Base-by-base conservation (phyloP, 2,888 invertebrate species). In the Eutolmus rufibarbis region DNA sequence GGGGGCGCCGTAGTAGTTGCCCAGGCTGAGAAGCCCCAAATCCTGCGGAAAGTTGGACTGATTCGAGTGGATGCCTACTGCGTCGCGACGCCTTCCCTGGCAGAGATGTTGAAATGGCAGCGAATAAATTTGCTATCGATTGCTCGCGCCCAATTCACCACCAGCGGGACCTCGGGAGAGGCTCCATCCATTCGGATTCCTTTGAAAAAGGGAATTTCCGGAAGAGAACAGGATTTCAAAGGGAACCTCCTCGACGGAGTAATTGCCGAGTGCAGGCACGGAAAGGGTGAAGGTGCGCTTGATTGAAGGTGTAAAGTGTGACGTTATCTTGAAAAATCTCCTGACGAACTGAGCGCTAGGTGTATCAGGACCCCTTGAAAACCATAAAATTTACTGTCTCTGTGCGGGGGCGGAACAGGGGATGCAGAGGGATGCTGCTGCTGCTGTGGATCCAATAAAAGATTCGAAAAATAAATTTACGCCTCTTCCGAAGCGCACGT, bases 401-500 rank as follows among this genome's bases (percentile, higher is more conserved):
- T 34, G 56, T 66, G 23, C 9, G 40, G 4, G 16, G 28, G 43
- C 2, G 43, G 16, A 46, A 16, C 4, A 37, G 4, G 9, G 14
- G 16, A 1, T 31, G 1, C 34, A 34, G 46, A 5, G 8, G 78
- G 19, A 40, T 19, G 37, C 31, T 23, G 12, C 37, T 37, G n/a
- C n/a, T 37, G n/a, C 74, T 74, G 46, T 43, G 85, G 85, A 74
- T 74, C 74, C 85, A 85, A 85, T 85, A 85, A 85, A 85, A 85
- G 85, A 85, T 85, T 85, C 74, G 74, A 85, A 85, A 74, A 85
- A 85, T 85, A 85, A 74, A 85, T 85, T 85, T 74, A 85, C 74
- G 74, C 85, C 74, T 46, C 74, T 28, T 43, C 43, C n/a, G 14
- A n/a, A 46, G 28, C 85, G 23, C 74, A 74, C 43, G 74, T 74